Base-by-base conservation (phyloP, 2,797 vertebrate species). In the Eleutherodactylus coqui region DNA sequence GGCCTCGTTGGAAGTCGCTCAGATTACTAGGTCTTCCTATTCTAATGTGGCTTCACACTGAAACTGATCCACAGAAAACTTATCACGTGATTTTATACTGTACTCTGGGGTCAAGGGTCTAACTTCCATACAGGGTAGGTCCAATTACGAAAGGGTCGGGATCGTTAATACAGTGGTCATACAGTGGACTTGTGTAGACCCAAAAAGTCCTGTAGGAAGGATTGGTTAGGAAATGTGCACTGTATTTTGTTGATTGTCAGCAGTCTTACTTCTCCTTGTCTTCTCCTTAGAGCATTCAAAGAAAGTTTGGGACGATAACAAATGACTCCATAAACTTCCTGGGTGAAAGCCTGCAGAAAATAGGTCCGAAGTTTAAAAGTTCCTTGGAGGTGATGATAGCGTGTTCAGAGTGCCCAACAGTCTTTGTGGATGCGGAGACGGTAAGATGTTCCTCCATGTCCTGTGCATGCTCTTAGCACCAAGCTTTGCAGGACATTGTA, bases 361-460 rank as follows among this genome's bases (percentile, higher is more conserved):
- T 99, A 91, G 96, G 97, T 43, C 96, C 96, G 81, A 98, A 98
- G 91, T 99, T 99, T 91, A 96, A 92, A 91, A 98, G 97, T 89
- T 99, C 98, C 17, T 89, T 99, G 90, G 95, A 98, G 88, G 97
- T 99, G 90, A 98, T 99, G 97, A 96, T 98, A 88, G 90, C 94
- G 0, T 95, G 93, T 92, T 98, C 97, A 0, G 96, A 97, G 88
- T 99, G 98, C 51, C 98, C 98, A 0, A 98, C 97, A 0, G 98
- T 99, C 90, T 95, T 99, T 85, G 94, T 99, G 92, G 98, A 99
- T 47, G 98, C 98, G 0, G 98, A 99, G 93, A 99, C 98, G 91
- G 98, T 99, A 93, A 29, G n/a, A n/a, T n/a, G 16, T 9, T 69
- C 24, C 9, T 36, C 34, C 34, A 38, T 19, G 32, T 38, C 8